Base-by-base conservation (phyloP, 2,113 vertebrate genomes). In the Cynoglossus semilaevis region DNA sequence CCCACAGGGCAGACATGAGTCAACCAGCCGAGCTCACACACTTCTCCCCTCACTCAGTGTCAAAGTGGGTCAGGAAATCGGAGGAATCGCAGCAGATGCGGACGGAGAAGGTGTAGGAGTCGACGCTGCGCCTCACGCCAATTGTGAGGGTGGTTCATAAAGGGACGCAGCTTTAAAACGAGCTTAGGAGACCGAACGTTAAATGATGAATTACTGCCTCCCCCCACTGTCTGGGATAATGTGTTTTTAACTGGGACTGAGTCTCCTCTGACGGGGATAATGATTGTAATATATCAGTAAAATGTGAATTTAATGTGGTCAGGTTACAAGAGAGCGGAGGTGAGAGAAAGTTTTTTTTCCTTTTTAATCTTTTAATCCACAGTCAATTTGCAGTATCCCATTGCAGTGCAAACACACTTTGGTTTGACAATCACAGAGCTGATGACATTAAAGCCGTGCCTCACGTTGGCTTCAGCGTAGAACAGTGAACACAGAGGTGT, bases 251-350 rank as follows among this genome's bases (percentile, higher is more conserved):
- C 18, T 56, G 38, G 51, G 52, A 14, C 18, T 34, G 61, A 53
- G 50, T 63, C 59, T 54, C 40, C 47, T 65, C 8, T 43, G 34
- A 37, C 66, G 62, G 51, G 61, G 45, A 51, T 72, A 63, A 76
- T 16, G 63, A 67, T 56, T 76, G 67, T 49, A 55, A 77, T 75
- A 55, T 45, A 77, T 80, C 72, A 73, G 60, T 51, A 47, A 53
- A 65, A 76, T 83, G 74, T 66, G 59, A 79, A 78, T 80, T 65
- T 51, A 81, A 77, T 77, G 65, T 60, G 44, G 52, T 69, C 46
- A 65, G 42, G 58, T 61, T 15, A 35, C 5, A 34, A 19, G 63
- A 56, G 46, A 72, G 57, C 19, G 18, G 19, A 15, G 61, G 44
- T 11, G 6, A 59, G 60, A 63, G 42, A 29, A 40, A 57, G 34